These are phyloP conservation scores for Nothoprocta pentlandii DNA, from an alignment of 2,113 vertebrate genomes.

Conservation along the genomic window DNA sequence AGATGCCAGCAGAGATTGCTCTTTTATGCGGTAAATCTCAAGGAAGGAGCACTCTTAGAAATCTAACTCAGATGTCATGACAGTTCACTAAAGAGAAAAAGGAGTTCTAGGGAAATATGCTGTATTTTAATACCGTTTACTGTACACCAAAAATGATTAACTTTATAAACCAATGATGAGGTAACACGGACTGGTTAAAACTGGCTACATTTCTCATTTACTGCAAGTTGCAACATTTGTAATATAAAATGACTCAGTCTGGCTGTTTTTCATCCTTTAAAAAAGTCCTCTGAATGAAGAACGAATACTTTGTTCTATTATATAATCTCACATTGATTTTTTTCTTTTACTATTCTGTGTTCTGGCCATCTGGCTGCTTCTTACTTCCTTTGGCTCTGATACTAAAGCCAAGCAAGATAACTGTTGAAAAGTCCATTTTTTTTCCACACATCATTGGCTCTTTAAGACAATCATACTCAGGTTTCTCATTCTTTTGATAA, in stretches of 20 bases:
- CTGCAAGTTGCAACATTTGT: not conserved
- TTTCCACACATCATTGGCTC: slow-evolving; percentile 59
- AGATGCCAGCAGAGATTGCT: not conserved
- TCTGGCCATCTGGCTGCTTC: slow-evolving; percentile 54
- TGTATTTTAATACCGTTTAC: not conserved
- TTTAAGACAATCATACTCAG: slow-evolving; percentile 43
- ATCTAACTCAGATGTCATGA: not conserved
- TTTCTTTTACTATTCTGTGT: not conserved
- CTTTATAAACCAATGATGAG: too few species aligned
- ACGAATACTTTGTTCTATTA: slow-evolving; percentile 47
- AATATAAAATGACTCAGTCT: not conserved
- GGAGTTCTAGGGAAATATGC: not conserved
- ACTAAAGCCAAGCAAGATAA: slow-evolving; percentile 52
- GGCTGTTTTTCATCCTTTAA: not conserved
- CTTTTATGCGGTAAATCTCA: not conserved
- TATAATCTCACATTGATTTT: not conserved
- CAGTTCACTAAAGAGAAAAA: not conserved
- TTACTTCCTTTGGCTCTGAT: slow-evolving; percentile 52
- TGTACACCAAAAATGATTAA: not conserved
- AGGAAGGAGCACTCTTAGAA: not conserved
- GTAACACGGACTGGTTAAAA: not conserved
- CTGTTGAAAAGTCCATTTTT: slow-evolving; percentile 59
- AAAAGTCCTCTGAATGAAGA: not conserved
- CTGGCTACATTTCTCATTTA: not conserved
- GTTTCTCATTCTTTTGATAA: slow-evolving; percentile 49